These are phyloP conservation scores for Drosophila mayaguana DNA, from an alignment of 2,888 invertebrate genomes.

Conservation along the genomic window DNA sequence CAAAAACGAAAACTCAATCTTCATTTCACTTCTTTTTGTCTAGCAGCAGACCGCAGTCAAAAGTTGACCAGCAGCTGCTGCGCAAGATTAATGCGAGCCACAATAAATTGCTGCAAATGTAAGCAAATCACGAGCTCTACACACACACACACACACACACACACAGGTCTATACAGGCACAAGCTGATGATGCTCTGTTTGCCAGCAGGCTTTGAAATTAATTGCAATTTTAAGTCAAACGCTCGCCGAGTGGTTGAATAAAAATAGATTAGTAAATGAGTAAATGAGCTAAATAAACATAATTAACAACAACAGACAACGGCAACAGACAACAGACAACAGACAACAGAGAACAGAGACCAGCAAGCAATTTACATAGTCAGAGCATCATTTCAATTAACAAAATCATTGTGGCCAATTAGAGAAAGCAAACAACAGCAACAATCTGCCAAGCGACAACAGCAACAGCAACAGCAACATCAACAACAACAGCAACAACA, in stretches of 20 bases:
- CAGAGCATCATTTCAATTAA: constrained; percentile 61
- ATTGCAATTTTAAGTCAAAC: constrained; percentile 25
- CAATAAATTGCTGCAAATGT: constrained; percentile 28
- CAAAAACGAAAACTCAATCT: constrained; percentile 14
- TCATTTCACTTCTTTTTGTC: not conserved
- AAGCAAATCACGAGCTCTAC: constrained; percentile 1
- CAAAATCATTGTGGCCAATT: constrained; percentile 69
- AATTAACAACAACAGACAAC: constrained; percentile 31
- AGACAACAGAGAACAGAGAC: constrained; percentile 2
- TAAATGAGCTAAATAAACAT: constrained; percentile 51
- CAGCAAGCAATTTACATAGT: constrained; percentile 39
- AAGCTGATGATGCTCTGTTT: constrained; percentile 6
- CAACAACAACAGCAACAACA: no score
- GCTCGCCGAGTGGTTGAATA: constrained; percentile 28
- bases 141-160: not conserved
- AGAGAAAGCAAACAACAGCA: constrained; percentile 60
- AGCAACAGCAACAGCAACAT: constrained; percentile 24
- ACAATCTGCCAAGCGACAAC: constrained; percentile 29
- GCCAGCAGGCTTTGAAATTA: constrained; percentile 30
- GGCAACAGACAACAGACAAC: constrained; percentile 10
- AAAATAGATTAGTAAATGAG: constrained; percentile 43
- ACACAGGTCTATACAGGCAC: not conserved
- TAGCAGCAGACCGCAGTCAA: constrained; percentile 1
- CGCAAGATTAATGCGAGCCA: constrained; percentile 27
- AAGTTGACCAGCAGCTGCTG: constrained; percentile 14